A percentile compares a stretch with the other conserved stretches of the same genome.
Evolutionary conservation across 2,797 vertebrate genomes (phyloP).

Genomic region (Sebastes variabilis): DNA sequence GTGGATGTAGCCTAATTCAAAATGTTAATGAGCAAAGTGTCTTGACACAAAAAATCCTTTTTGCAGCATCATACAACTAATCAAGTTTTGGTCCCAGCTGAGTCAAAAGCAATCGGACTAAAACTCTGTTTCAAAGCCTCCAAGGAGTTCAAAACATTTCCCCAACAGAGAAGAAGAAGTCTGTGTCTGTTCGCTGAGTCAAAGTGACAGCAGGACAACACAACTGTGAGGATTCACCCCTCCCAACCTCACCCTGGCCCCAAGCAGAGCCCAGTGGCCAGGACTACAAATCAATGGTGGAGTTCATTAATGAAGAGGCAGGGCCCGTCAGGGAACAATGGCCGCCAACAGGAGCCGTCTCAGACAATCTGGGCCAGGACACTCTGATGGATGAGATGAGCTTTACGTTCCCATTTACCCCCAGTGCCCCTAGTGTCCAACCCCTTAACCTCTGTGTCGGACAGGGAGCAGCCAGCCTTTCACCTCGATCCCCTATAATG

Average conservation of each 20-base stretch:
- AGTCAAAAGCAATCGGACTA: neutral
- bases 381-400: conserved; percentile 63
- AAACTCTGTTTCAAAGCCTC: neutral
- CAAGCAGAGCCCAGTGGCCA: conserved; percentile 14
- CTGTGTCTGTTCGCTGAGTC: conserved; percentile 36
- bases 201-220: conserved; percentile 69
- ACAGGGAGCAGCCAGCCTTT: conserved; percentile 12
- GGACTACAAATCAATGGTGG: conserved; percentile 73
- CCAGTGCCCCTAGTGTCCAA: conserved; percentile 7
- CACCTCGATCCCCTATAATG: neutral
- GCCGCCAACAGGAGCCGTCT: conserved; percentile 57
- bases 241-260: conserved; percentile 17
- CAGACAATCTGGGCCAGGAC: conserved; percentile 62
- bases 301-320: conserved; percentile 81
- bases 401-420: conserved; percentile 56
- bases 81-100: neutral
- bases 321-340: conserved; percentile 67
- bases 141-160: neutral
- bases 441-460: conserved; percentile 32
- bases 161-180: conserved; percentile 9
- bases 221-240: conserved; percentile 49
- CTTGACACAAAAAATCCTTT: neutral
- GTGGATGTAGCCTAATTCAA: neutral
- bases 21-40: neutral
- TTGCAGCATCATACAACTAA: neutral